phyloP scores from a whole-genome alignment of 2,113 vertebrate species.

The Rallus limicola region DNA sequence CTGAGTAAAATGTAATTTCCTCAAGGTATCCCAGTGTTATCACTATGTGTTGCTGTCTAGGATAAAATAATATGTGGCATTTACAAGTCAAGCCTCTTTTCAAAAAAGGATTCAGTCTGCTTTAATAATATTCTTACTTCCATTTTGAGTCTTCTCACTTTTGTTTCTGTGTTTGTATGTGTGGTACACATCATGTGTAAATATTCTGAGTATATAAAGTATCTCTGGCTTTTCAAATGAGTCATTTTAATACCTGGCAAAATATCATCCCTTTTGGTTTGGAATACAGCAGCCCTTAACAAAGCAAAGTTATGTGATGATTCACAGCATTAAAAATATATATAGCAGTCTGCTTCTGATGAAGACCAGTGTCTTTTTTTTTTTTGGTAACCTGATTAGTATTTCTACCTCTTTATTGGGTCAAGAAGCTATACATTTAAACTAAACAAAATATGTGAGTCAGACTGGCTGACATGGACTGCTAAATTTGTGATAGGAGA shows the following conservation, averaged over 20 bases:
- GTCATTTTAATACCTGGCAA: neutral
- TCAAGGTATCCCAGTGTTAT: neutral
- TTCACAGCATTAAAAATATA: neutral
- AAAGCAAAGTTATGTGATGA: neutral
- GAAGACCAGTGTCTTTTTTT: neutral
- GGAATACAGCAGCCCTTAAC: neutral
- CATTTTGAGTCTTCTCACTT: neutral
- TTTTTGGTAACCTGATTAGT: neutral
- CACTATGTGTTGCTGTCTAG: neutral
- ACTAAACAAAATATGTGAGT: neutral
- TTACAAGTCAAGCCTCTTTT: neutral
- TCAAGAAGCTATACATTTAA: neutral
- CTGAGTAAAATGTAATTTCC: neutral
- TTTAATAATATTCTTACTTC: neutral
- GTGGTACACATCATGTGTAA: neutral
- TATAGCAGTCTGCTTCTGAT: neutral
- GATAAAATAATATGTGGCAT: neutral
- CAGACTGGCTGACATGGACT: fast-evolving
- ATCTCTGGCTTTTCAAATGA: neutral
- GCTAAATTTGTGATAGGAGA: neutral
- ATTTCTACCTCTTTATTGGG: neutral
- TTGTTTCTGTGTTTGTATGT: neutral
- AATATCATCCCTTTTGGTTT: neutral
- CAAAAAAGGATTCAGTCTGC: neutral
- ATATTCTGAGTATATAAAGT: neutral